phyloP scores from a whole-genome alignment of 53 echinoderm and acorn worm genomes.

The Hippasteria phrygiana region DNA sequence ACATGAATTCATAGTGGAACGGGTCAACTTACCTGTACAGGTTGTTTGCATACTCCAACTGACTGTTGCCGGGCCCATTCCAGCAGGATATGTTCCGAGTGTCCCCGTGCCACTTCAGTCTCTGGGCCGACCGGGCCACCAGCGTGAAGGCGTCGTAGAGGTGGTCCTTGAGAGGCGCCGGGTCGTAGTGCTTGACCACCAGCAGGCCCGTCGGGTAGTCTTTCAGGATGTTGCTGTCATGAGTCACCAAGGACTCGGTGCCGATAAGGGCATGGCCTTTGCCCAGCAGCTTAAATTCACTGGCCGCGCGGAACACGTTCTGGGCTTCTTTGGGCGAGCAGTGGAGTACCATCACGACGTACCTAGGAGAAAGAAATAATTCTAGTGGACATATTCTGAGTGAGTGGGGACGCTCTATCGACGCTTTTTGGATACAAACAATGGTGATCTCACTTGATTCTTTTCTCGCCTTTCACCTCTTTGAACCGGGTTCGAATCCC shows the following conservation, averaged over 20 bases:
- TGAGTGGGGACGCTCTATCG: too few relatives aligned
- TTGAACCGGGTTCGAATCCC: too few relatives aligned
- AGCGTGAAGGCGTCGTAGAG: slow-evolving; percentile 60
- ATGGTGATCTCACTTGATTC: too few relatives aligned
- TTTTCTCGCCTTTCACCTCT: too few relatives aligned
- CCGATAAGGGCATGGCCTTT: slow-evolving; percentile 71
- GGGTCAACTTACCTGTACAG: slow-evolving; percentile 69
- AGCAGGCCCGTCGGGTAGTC: slow-evolving; percentile 70
- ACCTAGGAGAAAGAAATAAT: slow-evolving; percentile 30
- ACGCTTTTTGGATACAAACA: too few relatives aligned
- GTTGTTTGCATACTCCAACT: slow-evolving; percentile 54
- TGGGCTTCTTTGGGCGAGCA: slow-evolving; percentile 67
- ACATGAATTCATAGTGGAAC: too few relatives aligned
- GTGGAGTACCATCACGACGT: slow-evolving; percentile 71
- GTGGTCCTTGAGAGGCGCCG: slow-evolving; percentile 51
- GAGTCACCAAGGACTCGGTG: slow-evolving; percentile 66
- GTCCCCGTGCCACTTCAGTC: slow-evolving; percentile 25
- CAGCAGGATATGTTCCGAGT: slow-evolving; percentile 32
- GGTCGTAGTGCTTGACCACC: slow-evolving; percentile 51
- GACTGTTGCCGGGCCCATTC: background rate
- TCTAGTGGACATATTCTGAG: too few relatives aligned
- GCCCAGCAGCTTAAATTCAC: slow-evolving; percentile 50
- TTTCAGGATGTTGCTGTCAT: slow-evolving; percentile 26
- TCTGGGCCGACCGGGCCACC: slow-evolving; percentile 54
- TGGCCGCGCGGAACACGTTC: slow-evolving; percentile 58